phyloP scores from a whole-genome alignment of 1,140 invertebrate species.

The Trichonephila clavipes region DNA sequence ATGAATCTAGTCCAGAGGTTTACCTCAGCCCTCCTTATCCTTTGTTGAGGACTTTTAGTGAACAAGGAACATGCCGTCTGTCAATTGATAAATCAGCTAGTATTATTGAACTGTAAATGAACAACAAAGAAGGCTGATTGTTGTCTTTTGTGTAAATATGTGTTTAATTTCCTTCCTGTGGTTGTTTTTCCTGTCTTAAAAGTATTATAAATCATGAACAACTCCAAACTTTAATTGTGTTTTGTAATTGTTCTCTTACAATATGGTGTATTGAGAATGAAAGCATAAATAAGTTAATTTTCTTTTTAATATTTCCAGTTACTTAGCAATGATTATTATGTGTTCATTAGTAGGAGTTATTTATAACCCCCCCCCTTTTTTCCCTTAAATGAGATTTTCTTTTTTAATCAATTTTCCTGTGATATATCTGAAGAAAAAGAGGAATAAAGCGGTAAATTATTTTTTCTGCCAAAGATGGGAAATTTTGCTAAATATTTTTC shows the following conservation, averaged over 20 bases:
- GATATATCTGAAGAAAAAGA: too few species aligned
- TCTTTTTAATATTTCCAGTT: too few species aligned
- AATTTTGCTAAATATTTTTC: too few species aligned
- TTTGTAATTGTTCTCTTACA: not conserved
- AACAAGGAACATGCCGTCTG: slow-evolving; percentile 77
- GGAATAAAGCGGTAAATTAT: too few species aligned
- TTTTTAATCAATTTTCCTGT: too few species aligned
- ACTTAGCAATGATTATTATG: too few species aligned
- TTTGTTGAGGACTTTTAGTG: slow-evolving; percentile 82
- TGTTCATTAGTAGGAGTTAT: too few species aligned
- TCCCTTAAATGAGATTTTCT: too few species aligned
- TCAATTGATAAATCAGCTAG: slow-evolving; percentile 46
- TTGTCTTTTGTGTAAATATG: not conserved
- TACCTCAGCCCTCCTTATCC: slow-evolving; percentile 78
- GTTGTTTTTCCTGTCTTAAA: not conserved
- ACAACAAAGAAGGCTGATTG: not conserved
- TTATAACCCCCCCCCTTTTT: too few species aligned
- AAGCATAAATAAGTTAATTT: too few species aligned
- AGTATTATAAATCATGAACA: not conserved
- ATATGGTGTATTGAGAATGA: not conserved
- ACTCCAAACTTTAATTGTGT: not conserved
- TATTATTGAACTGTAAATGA: slow-evolving; percentile 52
- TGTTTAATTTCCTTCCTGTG: not conserved
- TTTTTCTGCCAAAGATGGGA: too few species aligned
- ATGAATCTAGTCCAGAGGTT: slow-evolving; percentile 84